Percentiles rank a stretch among this genome's conserved stretches.
phyloP scores from a whole-genome alignment of 2,888 invertebrate genomes.

The Erannis defoliaria region DNA sequence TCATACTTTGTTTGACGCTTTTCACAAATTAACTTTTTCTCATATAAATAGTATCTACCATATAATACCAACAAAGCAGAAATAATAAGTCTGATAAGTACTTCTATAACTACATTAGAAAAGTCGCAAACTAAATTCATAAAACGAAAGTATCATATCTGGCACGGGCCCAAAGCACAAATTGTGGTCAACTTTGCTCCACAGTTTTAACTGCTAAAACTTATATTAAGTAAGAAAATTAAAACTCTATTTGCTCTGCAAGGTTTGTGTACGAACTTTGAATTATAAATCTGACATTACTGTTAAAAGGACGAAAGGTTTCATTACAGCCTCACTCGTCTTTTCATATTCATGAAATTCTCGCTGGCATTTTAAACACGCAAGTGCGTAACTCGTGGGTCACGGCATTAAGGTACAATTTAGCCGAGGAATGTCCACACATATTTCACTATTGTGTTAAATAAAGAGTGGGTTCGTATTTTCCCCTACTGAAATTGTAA shows the following conservation, averaged over 20 bases:
- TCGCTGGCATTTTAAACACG: slow-evolving; percentile 35
- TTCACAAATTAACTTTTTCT: background rate
- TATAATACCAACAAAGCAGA: background rate
- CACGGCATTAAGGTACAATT: slow-evolving; percentile 32
- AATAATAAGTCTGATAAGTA: slow-evolving; percentile 21
- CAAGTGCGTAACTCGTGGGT: slow-evolving; percentile 27
- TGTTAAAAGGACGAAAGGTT: slow-evolving; percentile 40
- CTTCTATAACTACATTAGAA: slow-evolving; percentile 20
- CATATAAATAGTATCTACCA: background rate
- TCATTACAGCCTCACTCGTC: slow-evolving; percentile 33
- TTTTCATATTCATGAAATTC: slow-evolving; percentile 44
- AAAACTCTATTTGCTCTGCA: slow-evolving; percentile 36
- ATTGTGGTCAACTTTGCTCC: slow-evolving; percentile 38
- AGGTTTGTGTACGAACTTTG: slow-evolving; percentile 36
- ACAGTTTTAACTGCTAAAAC: slow-evolving; percentile 36
- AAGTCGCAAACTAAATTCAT: slow-evolving; percentile 31
- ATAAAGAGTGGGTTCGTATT: slow-evolving; percentile 24
- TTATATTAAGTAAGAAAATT: slow-evolving; percentile 38
- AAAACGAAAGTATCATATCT: slow-evolving; percentile 37
- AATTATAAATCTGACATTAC: slow-evolving; percentile 43
- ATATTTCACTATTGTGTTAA: slow-evolving; percentile 28
- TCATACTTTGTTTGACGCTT: background rate
- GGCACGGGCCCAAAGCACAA: slow-evolving; percentile 36
- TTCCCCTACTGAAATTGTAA: slow-evolving; percentile 27
- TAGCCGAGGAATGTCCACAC: slow-evolving; percentile 26